A percentile compares a stretch with the other conserved stretches of the same genome.
Conservation (phyloP, 2,113 vertebrate species). For the Halichoerus grypus region DNA sequence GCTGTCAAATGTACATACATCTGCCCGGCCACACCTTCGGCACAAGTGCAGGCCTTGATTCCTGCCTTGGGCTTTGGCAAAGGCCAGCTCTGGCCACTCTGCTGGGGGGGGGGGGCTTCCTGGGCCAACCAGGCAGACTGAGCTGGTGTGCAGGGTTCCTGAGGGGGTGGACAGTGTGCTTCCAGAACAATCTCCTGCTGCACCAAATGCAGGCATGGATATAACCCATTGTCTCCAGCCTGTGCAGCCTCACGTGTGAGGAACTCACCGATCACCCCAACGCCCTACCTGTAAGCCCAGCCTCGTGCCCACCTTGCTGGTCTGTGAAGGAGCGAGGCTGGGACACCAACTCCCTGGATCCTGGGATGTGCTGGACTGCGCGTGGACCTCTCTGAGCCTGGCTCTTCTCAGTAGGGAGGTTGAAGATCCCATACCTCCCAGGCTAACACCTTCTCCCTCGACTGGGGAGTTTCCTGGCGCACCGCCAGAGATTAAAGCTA, state of each 20-base stretch:
- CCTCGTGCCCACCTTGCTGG: not conserved
- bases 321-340: not conserved
- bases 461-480: not conserved
- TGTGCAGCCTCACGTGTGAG: not conserved
- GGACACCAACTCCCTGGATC: not conserved
- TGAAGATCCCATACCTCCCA: not conserved
- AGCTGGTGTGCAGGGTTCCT: not conserved
- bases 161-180: not conserved
- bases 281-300: not conserved
- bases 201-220: not conserved
- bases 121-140: not conserved
- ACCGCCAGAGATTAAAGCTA: not conserved
- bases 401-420: not conserved
- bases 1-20: constrained; percentile 75
- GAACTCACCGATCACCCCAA: not conserved
- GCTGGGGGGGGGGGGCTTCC: not conserved
- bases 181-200: constrained; percentile 20
- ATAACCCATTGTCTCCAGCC: not conserved
- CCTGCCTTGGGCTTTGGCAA: constrained; percentile 70
- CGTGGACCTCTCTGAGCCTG: not conserved
- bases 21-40: constrained; percentile 71
- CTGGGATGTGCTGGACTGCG: not conserved
- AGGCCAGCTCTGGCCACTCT: not conserved
- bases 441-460: not conserved
- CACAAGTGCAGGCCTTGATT: constrained; percentile 54